phyloP scores from a whole-genome alignment of 2,113 vertebrate genomes.

The Apodemus sylvaticus region DNA sequence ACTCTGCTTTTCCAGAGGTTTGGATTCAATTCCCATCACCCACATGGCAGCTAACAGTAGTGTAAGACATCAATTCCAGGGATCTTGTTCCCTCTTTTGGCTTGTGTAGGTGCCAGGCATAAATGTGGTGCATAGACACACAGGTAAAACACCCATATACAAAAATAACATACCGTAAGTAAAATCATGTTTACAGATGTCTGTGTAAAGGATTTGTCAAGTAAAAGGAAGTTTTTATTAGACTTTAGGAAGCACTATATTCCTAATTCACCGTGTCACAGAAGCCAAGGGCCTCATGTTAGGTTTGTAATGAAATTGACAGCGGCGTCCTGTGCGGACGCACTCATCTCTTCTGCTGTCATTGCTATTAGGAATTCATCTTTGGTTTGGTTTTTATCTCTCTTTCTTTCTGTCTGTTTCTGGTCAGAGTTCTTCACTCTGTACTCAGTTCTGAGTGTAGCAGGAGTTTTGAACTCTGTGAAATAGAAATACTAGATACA shows the following conservation, averaged over 20 bases:
- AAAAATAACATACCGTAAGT: background rate
- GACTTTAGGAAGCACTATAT: conserved; percentile 16
- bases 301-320: background rate
- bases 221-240: background rate
- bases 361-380: background rate
- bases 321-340: background rate
- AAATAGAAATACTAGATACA: conserved; percentile 8
- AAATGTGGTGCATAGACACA: background rate
- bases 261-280: background rate
- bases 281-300: background rate
- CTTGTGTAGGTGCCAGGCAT: background rate
- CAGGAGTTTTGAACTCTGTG: background rate
- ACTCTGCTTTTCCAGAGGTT: background rate
- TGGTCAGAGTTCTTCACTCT: background rate
- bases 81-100: background rate
- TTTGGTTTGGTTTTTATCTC: background rate
- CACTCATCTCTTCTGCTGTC: background rate
- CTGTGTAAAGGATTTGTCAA: conserved; percentile 19
- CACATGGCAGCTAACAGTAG: background rate
- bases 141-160: background rate
- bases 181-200: conserved; percentile 22
- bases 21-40: background rate
- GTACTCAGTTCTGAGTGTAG: background rate
- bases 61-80: background rate
- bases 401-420: background rate